Evolutionary conservation across 2,888 invertebrate species (phyloP).

Genomic region (Autographa pulchrina): DNA sequence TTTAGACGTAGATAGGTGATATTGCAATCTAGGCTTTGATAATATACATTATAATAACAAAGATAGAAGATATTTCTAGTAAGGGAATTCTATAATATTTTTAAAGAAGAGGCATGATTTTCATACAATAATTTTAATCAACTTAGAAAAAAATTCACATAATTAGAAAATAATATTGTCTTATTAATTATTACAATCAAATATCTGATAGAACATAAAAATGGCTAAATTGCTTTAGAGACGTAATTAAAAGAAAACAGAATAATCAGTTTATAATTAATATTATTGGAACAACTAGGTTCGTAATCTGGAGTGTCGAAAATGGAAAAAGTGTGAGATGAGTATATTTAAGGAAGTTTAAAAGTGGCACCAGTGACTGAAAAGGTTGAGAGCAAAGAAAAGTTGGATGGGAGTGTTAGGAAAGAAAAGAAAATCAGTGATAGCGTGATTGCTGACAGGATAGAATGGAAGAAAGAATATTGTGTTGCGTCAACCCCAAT

Average conservation of each 20-base stretch:
- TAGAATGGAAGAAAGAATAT: not conserved
- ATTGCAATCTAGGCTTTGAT: constrained; percentile 11
- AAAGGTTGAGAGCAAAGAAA: no score
- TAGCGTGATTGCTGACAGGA: not conserved
- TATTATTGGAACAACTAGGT: constrained; percentile 2
- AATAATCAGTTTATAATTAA: constrained; percentile 5
- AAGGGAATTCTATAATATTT: constrained; percentile 19
- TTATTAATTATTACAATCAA: constrained; percentile 6
- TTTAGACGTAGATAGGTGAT: constrained; percentile 24
- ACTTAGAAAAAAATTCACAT: not conserved
- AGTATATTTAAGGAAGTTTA: no score
- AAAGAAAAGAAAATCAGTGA: no score
- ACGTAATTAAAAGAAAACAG: not conserved
- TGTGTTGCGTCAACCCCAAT: not conserved
- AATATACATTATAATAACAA: constrained; percentile 21
- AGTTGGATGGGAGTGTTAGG: no score
- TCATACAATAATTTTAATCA: not conserved
- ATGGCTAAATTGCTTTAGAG: not conserved
- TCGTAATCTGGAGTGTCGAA: no score
- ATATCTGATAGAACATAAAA: constrained; percentile 7
- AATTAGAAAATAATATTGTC: not conserved
- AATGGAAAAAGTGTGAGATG: no score
- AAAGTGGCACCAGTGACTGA: no score
- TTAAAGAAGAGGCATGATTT: constrained; percentile 6
- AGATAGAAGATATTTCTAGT: constrained; percentile 20